Evolutionary conservation across 92 coral and sea anemone species (phyloP), one percentile per base, ranked within the genome.

Genomic region (Galaxea fascicularis): DNA sequence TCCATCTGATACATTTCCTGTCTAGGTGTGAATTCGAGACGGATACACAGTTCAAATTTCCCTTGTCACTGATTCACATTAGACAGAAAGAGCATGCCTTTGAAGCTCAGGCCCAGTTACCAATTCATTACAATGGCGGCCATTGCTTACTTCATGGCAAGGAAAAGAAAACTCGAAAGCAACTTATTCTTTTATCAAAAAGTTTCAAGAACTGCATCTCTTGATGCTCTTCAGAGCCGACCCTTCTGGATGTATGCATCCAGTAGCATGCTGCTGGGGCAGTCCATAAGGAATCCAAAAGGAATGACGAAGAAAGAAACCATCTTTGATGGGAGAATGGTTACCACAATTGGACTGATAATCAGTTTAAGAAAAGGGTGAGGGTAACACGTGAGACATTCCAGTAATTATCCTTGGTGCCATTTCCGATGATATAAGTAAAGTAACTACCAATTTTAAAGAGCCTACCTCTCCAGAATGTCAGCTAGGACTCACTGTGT

Each of bases 281-380:
- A 41, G 76, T 71, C 59, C 52, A 47, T 45, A 45, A 39, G 62
- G 71, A 64, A 4, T 47, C 74, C 88, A 82, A n/a, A n/a, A n/a
- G n/a, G n/a, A n/a, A n/a, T n/a, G n/a, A n/a, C 58, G 78, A 82
- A 74, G 56, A 69, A 53, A 65, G 83, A 30, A 65, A 87, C 71
- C 51, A 25, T 30, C 58, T 13, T 21, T 88, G 91, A 88, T 88
- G 91, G 88, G 77, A 46, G 1, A 51, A 65, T 22, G 91, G 84
- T 10, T 79, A 79, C 74, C 68, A 73, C 54, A 65, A 83, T 39
- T 88, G 91, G 91, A 67, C 47, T 10, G 88, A 88, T 3, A 46
- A 22, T 16, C 85, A 78, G 65, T 86, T 78, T 53, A 86, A 86
- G 85, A 86, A 86, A 86, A 29, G 85, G 39, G n/a, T 78, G 39